A percentile compares a stretch with the other conserved stretches of the same genome.
These are phyloP conservation scores for Aspidiotus destructor DNA, from an alignment of 2,888 invertebrate genomes.

Conservation along the genomic window DNA sequence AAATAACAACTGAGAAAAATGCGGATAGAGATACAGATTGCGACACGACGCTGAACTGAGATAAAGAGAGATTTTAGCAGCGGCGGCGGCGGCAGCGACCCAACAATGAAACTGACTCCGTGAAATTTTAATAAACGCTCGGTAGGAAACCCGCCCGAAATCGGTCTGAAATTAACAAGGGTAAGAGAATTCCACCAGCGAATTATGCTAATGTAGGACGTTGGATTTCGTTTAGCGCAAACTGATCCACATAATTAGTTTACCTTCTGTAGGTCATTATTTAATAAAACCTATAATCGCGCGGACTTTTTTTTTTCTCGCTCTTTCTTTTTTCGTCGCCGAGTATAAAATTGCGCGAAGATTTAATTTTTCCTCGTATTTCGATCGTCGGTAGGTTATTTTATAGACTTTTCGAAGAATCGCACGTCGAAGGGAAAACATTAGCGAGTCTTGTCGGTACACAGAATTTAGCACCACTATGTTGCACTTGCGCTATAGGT, in stretches of 20 bases:
- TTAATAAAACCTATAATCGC: conserved; percentile 24
- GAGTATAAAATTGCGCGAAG: too few species aligned
- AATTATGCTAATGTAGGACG: conserved; percentile 28
- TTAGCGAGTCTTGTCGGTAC: too few species aligned
- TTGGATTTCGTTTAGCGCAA: conserved; percentile 27
- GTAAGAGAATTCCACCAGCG: conserved; percentile 12
- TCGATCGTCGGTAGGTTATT: too few species aligned
- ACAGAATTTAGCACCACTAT: too few species aligned
- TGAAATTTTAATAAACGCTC: conserved; percentile 24
- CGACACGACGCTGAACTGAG: background rate
- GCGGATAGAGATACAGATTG: background rate
- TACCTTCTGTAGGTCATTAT: conserved; percentile 29
- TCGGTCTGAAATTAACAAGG: conserved; percentile 26
- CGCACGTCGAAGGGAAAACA: too few species aligned
- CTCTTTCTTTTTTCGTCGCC: background rate
- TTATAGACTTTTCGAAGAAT: too few species aligned
- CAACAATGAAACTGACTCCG: background rate
- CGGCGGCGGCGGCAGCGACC: background rate
- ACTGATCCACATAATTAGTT: conserved; percentile 30
- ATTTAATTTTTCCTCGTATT: too few species aligned
- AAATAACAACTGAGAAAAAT: too few species aligned
- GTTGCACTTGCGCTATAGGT: too few species aligned
- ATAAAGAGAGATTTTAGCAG: background rate
- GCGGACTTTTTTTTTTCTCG: background rate
- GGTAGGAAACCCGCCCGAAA: conserved; percentile 20